Percentiles rank a stretch among this genome's conserved stretches.
These are phyloP conservation scores for Zophobas morio DNA, from an alignment of 1,140 invertebrate species.

Conservation along the genomic window DNA sequence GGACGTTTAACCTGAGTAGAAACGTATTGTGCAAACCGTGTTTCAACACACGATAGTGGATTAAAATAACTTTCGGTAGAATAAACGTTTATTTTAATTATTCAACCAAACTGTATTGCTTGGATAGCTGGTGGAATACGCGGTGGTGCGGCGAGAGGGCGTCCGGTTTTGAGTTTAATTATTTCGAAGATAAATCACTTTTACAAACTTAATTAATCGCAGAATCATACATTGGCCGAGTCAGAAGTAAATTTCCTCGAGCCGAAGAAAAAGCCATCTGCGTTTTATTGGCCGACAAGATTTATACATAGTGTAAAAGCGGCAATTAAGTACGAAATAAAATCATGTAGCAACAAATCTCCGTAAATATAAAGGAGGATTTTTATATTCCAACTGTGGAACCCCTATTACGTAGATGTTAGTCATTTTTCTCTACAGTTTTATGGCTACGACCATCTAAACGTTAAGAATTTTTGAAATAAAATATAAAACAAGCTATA, in stretches of 20 bases:
- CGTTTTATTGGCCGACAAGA: conserved; percentile 46
- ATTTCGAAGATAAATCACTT: conserved; percentile 21
- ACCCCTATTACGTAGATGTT: conserved; percentile 42
- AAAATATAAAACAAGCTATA: conserved; percentile 44
- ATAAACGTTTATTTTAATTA: too few species aligned
- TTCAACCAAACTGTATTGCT: too few species aligned
- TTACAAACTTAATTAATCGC: conserved; percentile 36
- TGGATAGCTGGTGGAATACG: too few species aligned
- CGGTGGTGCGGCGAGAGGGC: neutral
- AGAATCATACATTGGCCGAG: conserved; percentile 25
- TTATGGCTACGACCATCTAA: conserved; percentile 39
- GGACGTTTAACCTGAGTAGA: too few species aligned
- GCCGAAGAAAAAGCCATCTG: conserved; percentile 42
- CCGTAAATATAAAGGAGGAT: conserved; percentile 40
- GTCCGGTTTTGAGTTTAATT: conserved; percentile 23
- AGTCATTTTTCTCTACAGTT: conserved; percentile 42
- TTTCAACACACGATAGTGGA: too few species aligned
- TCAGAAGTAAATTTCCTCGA: conserved; percentile 18
- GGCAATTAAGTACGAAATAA: conserved; percentile 49
- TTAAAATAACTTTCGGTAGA: too few species aligned
- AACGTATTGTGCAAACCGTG: too few species aligned
- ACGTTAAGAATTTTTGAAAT: conserved; percentile 47
- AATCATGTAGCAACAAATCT: conserved; percentile 50
- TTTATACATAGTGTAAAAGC: conserved; percentile 42
- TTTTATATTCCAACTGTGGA: conserved; percentile 42